Evolutionary conservation across 2,888 invertebrate species (phyloP), one percentile per base, ranked within the genome.

Genomic region (Arrhopalites spinosus): DNA sequence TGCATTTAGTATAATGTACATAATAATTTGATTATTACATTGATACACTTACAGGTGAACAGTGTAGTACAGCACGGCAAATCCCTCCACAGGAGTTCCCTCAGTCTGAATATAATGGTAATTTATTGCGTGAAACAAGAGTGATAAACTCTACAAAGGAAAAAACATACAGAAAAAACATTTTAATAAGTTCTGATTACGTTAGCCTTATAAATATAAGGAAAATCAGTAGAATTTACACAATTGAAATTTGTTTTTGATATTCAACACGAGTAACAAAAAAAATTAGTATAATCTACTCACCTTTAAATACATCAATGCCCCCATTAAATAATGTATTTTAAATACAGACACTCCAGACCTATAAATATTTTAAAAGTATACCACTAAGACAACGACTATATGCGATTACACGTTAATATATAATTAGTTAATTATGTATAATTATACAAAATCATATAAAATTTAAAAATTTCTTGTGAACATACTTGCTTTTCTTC

Each of bases 31-130:
- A 63, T 29, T 25, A 27, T 25, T 27, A 25, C 11, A 15, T n/a
- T 3, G 15, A 63, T 5, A n/a, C 5, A 90, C 92, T 90, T 87
- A 94, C 91, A 99, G 88, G 88, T 99, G 98, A n/a, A 96, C 96
- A 72, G 98, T 93, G 84, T 98, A 99, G 86, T 93, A 99, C 1
- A 99, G 87, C 82, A 98, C 94, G 0, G 98, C 98, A 98, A 98
- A 99, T 0, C 97, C 93, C 29, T 97, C 96, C 3, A 96, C 92
- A 84, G 98, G 97, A 82, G 94, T 93, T 0, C 98, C 98, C 80
- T 92, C 90, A 20, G 90, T 91, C 86, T 96, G 92, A 84, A 99
- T 97, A 85, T 95, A 98, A 85, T 98, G 96, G 84, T 92, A 95
- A 85, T 95, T 95, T 72, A 95, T 92, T 0, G 95, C 96, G 85